A percentile compares a stretch with the other conserved stretches of the same genome.
Conservation (phyloP, 2,888 invertebrate genomes). For the Platycheirus albimanus region DNA sequence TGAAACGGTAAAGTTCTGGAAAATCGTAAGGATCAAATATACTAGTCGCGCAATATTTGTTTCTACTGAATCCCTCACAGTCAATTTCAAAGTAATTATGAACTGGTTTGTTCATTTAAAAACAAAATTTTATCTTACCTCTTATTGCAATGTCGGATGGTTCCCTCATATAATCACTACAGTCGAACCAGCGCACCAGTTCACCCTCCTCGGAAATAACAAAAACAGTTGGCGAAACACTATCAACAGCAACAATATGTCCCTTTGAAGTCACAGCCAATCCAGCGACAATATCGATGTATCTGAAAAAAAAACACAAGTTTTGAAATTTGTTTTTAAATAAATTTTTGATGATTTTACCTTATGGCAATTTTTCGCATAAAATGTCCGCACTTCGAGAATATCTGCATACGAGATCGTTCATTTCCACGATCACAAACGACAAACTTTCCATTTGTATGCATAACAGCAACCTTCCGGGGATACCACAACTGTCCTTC, state of each 20-base stretch:
- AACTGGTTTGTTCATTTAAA: no score
- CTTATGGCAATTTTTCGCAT: conserved; percentile 95
- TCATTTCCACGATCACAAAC: conserved; percentile 99
- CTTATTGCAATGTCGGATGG: conserved; percentile 98
- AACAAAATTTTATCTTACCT: no score
- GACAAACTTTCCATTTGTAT: conserved; percentile 94
- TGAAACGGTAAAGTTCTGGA: no score
- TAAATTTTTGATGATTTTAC: conserved; percentile 53
- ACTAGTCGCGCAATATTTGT: no score
- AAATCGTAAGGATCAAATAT: no score
- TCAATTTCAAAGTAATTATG: no score
- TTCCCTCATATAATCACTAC: conserved; percentile 98
- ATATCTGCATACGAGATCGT: conserved; percentile 98
- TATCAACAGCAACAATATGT: conserved; percentile 97
- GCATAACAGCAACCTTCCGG: conserved; percentile 96
- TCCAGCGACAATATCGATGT: conserved; percentile 96
- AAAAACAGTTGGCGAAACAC: conserved; percentile 98
- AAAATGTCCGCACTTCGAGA: conserved; percentile 97
- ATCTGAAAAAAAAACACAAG: conserved; percentile 82
- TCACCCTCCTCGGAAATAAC: conserved; percentile 96
- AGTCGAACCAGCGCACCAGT: conserved; percentile 97
- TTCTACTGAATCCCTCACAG: no score
- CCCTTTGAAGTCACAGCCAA: conserved; percentile 96
- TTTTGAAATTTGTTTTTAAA: neutral
- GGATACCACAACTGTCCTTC: conserved; percentile 99